Percentiles rank a stretch among this genome's conserved stretches.
Conservation (phyloP, 1,140 invertebrate species). For the Ylistrum balloti region DNA sequence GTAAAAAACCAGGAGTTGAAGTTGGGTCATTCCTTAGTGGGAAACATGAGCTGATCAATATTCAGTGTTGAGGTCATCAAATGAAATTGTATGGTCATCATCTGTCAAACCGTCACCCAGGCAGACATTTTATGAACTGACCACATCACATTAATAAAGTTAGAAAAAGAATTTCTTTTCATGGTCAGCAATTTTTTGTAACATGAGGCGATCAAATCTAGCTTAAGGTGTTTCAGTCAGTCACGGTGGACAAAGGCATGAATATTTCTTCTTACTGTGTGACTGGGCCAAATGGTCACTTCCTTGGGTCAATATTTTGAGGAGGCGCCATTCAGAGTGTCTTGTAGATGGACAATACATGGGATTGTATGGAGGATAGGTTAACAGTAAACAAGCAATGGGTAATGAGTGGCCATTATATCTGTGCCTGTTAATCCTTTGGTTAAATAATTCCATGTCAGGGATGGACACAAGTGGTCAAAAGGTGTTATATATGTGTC, state of each 20-base stretch:
- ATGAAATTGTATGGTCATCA: background rate
- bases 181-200: background rate
- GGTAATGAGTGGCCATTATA: background rate
- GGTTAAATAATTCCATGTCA: background rate
- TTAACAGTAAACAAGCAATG: background rate
- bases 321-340: background rate
- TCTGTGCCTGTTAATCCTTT: background rate
- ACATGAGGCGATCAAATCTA: constrained; percentile 13
- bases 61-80: constrained; percentile 4
- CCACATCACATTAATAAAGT: background rate
- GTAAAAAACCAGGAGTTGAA: background rate
- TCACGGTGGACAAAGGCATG: background rate
- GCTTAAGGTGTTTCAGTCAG: constrained; percentile 5
- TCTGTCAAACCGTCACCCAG: background rate
- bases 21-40: background rate
- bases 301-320: constrained; percentile 1
- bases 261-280: background rate
- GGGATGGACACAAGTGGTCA: background rate
- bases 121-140: constrained; percentile 34
- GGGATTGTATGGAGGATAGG: background rate
- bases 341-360: background rate
- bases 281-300: background rate
- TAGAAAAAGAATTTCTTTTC: background rate
- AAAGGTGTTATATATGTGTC: background rate
- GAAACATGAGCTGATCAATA: background rate